phyloP scores from a whole-genome alignment of 2,888 invertebrate genomes.

The Achlya flavicornis region DNA sequence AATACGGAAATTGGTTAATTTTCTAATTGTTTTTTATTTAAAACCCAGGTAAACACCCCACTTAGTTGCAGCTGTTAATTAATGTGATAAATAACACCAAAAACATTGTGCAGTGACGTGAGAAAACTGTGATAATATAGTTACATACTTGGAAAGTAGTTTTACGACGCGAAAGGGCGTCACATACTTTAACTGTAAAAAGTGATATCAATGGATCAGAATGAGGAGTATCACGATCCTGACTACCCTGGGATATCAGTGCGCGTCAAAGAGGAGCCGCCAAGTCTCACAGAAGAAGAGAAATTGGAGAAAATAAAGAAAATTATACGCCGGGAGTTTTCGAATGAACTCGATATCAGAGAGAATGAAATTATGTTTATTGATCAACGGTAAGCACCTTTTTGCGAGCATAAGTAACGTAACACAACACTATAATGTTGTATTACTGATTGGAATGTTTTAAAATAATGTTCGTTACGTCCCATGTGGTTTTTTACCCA shows the following conservation, averaged over 20 bases:
- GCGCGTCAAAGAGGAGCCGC: slow-evolving; percentile 52
- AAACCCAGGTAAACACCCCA: slow-evolving; percentile 40
- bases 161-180: slow-evolving; percentile 54
- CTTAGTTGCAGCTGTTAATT: slow-evolving; percentile 47
- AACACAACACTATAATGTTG: background rate
- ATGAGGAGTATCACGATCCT: slow-evolving; percentile 84
- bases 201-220: slow-evolving; percentile 63
- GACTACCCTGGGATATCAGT: slow-evolving; percentile 76
- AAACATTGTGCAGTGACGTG: slow-evolving; percentile 33
- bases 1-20: slow-evolving; percentile 67
- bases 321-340: slow-evolving; percentile 89
- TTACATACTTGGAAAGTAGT: slow-evolving; percentile 33
- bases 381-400: slow-evolving; percentile 84
- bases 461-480: background rate
- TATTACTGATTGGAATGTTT: background rate
- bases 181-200: slow-evolving; percentile 48
- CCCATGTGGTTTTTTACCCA: slow-evolving; percentile 19
- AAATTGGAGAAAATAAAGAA: slow-evolving; percentile 80
- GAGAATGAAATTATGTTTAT: slow-evolving; percentile 89
- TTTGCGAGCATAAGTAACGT: background rate
- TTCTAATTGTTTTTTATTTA: slow-evolving; percentile 51
- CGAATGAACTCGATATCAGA: slow-evolving; percentile 86
- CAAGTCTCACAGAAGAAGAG: slow-evolving; percentile 61
- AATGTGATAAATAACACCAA: slow-evolving; percentile 44
- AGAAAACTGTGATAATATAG: slow-evolving; percentile 27